phyloP scores from a whole-genome alignment of 2,888 invertebrate genomes.

The Lasioglossum calceatum region DNA sequence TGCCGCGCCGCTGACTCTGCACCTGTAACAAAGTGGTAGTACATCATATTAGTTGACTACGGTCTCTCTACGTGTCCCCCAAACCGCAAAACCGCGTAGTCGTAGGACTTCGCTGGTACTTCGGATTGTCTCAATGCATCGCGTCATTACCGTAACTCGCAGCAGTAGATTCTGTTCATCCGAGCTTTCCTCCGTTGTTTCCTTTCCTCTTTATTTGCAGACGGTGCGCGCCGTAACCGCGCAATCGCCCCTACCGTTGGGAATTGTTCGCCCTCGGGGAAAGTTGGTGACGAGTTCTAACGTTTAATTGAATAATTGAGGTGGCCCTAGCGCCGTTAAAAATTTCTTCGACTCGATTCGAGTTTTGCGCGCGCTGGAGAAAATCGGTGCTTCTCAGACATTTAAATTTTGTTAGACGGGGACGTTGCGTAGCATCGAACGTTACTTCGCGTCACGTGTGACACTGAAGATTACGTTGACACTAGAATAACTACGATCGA shows the following conservation, averaged over 20 bases:
- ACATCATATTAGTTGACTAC: slow-evolving; percentile 53
- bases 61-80: slow-evolving; percentile 28
- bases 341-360: background rate
- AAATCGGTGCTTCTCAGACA: background rate
- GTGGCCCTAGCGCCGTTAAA: background rate
- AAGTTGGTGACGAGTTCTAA: slow-evolving; percentile 10
- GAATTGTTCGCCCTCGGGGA: background rate
- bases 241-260: slow-evolving; percentile 16
- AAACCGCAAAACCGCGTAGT: slow-evolving; percentile 56
- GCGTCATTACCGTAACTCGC: slow-evolving; percentile 56
- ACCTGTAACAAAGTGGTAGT: slow-evolving; percentile 44
- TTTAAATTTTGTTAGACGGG: background rate
- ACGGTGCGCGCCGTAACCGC: slow-evolving; percentile 23
- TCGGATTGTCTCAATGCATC: slow-evolving; percentile 65
- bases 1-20: slow-evolving; percentile 33
- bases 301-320: slow-evolving; percentile 28
- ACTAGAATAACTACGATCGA: too few relatives aligned
- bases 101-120: slow-evolving; percentile 48
- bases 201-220: slow-evolving; percentile 39
- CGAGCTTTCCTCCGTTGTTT: slow-evolving; percentile 18
- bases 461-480: too few relatives aligned
- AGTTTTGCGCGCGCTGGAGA: background rate
- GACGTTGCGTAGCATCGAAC: background rate
- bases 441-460: too few relatives aligned
- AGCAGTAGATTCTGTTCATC: slow-evolving; percentile 32